Evolutionary conservation across 2,113 vertebrate genomes (phyloP).

Genomic region (Saguinus midas): DNA sequence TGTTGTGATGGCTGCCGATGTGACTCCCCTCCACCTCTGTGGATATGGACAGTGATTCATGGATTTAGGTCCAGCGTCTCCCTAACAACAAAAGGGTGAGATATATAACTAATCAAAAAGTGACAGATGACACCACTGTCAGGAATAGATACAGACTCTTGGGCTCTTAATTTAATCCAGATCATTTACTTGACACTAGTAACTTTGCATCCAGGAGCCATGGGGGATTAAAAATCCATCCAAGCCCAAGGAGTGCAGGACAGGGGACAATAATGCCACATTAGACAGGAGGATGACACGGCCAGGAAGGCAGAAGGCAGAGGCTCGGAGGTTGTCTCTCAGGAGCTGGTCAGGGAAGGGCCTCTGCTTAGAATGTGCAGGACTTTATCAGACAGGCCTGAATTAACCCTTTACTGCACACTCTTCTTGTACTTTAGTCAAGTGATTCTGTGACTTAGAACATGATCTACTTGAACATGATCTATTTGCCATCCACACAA

Average conservation of each 20-base stretch:
- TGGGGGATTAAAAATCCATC: neutral
- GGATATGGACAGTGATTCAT: neutral
- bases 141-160: neutral
- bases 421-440: neutral
- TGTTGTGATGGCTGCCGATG: fast-evolving
- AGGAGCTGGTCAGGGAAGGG: neutral
- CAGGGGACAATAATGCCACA: neutral
- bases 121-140: neutral
- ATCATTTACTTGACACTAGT: too few species aligned
- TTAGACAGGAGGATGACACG: fast-evolving
- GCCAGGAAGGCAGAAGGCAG: too few species aligned
- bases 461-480: neutral
- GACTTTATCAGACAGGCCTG: neutral
- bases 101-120: neutral
- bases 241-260: neutral
- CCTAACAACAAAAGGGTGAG: neutral
- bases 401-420: neutral
- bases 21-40: too few species aligned
- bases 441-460: neutral
- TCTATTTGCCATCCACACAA: neutral
- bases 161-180: too few species aligned
- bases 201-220: neutral
- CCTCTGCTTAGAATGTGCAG: neutral
- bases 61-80: neutral
- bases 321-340: neutral